These are phyloP conservation scores for Myiagra hebetior DNA, from an alignment of 2,113 vertebrate genomes.

Conservation along the genomic window DNA sequence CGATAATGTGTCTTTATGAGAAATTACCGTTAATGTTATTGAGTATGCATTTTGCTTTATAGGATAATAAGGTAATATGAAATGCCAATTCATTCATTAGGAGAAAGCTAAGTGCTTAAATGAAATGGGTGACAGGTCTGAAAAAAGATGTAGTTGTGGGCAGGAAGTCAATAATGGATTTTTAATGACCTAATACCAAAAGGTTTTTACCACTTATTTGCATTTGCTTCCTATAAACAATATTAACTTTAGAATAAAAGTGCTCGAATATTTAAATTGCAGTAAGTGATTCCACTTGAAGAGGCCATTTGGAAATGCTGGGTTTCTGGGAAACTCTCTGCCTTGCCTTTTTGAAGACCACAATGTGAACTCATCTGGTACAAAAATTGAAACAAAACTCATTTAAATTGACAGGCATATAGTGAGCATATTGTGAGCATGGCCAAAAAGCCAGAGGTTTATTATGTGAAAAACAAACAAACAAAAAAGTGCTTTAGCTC, in stretches of 20 bases:
- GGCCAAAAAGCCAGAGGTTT: background rate
- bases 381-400: constrained; percentile 26
- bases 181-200: constrained; percentile 68
- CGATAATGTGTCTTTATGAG: constrained; percentile 99
- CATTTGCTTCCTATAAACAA: constrained; percentile 61
- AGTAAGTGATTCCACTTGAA: constrained; percentile 15
- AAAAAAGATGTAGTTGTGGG: constrained; percentile 84
- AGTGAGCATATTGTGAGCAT: background rate
- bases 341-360: background rate
- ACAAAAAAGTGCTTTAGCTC: background rate
- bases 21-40: constrained; percentile 94
- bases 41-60: constrained; percentile 92
- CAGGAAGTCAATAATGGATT: constrained; percentile 83
- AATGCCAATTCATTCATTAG: constrained; percentile 96
- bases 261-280: constrained; percentile 52
- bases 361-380: background rate
- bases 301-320: background rate
- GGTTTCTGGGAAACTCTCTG: constrained; percentile 11
- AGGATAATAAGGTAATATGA: constrained; percentile 96
- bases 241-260: constrained; percentile 60
- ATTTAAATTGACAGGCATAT: background rate
- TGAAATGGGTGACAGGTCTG: constrained; percentile 79
- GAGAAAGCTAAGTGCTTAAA: constrained; percentile 78
- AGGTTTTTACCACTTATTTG: constrained; percentile 59
- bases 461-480: background rate